Percentiles rank a stretch among this genome's conserved stretches.
These are phyloP conservation scores for Perccottus glenii DNA, from an alignment of 2,113 vertebrate species.

Conservation along the genomic window DNA sequence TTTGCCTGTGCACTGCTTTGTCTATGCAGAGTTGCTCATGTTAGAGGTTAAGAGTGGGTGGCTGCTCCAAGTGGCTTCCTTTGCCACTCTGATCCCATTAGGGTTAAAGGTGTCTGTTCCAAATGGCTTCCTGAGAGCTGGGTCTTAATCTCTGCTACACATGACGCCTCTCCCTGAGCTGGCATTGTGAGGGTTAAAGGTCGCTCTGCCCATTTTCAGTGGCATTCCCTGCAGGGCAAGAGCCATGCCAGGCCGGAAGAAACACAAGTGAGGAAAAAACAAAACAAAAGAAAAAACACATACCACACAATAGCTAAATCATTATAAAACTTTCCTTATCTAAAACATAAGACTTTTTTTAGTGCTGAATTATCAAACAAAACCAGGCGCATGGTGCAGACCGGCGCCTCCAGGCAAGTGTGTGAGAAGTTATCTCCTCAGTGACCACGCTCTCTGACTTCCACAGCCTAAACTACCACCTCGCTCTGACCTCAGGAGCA, in stretches of 20 bases:
- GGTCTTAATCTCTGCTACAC: conserved; percentile 58
- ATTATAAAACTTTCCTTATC: conserved; percentile 58
- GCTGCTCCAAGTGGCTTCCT: conserved; percentile 59
- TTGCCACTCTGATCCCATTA: conserved; percentile 51
- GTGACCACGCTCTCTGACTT: conserved; percentile 54
- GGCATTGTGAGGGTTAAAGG: conserved; percentile 64
- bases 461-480: conserved; percentile 62
- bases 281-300: conserved; percentile 42
- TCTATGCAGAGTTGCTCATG: conserved; percentile 49
- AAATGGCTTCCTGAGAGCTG: conserved; percentile 58
- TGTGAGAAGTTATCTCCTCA: conserved; percentile 61
- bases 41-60: conserved; percentile 56
- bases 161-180: conserved; percentile 34
- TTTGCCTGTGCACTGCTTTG: conserved; percentile 67
- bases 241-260: conserved; percentile 56
- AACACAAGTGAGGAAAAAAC: conserved; percentile 45
- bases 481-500: conserved; percentile 66
- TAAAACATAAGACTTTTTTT: conserved; percentile 43
- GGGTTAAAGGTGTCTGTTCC: conserved; percentile 66
- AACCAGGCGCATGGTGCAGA: conserved; percentile 38
- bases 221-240: conserved; percentile 51
- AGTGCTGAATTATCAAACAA: conserved; percentile 34
- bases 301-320: conserved; percentile 45
- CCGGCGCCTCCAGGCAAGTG: conserved; percentile 49
- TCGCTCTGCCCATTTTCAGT: conserved; percentile 59